Conservation (phyloP, 2,888 invertebrate species). For the Sarcophaga carnaria region DNA sequence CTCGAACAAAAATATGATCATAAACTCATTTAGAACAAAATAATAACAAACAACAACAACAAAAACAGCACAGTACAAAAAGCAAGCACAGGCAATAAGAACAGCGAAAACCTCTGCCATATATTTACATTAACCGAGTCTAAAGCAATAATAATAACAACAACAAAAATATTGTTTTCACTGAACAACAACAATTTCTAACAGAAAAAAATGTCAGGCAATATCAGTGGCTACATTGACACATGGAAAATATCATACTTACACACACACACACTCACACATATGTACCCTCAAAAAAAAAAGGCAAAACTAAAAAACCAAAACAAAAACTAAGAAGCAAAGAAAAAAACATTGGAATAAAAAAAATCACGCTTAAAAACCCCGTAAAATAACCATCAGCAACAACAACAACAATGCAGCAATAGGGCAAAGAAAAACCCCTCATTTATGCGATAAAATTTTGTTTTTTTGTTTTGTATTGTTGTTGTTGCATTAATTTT, state of each 20-base stretch:
- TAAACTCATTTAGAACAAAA: slow-evolving; percentile 14
- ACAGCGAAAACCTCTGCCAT: slow-evolving; percentile 25
- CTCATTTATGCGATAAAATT: slow-evolving; percentile 35
- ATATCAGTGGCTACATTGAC: not conserved
- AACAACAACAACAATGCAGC: slow-evolving; percentile 34
- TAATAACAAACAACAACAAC: not conserved
- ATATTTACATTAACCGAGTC: slow-evolving; percentile 62
- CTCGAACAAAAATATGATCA: slow-evolving; percentile 28
- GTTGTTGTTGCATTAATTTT: slow-evolving; percentile 17
- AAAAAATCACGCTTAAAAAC: slow-evolving; percentile 66
- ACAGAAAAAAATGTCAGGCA: slow-evolving; percentile 1
- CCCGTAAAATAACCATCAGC: slow-evolving; percentile 50
- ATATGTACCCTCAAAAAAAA: slow-evolving; percentile 20
- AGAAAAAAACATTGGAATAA: slow-evolving; percentile 17
- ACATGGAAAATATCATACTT: not conserved
- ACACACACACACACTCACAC: not conserved
- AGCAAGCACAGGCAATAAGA: not conserved
- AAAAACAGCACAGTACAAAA: not conserved
- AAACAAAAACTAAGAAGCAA: slow-evolving; percentile 40
- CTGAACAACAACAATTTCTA: not conserved
- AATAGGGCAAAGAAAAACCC: slow-evolving; percentile 44
- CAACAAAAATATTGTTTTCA: not conserved
- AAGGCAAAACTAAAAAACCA: slow-evolving; percentile 24
- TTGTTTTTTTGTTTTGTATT: slow-evolving; percentile 3
- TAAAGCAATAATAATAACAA: slow-evolving; percentile 54